Conservation (phyloP, 1,140 invertebrate species). For the Brachionus rotundiformis region DNA sequence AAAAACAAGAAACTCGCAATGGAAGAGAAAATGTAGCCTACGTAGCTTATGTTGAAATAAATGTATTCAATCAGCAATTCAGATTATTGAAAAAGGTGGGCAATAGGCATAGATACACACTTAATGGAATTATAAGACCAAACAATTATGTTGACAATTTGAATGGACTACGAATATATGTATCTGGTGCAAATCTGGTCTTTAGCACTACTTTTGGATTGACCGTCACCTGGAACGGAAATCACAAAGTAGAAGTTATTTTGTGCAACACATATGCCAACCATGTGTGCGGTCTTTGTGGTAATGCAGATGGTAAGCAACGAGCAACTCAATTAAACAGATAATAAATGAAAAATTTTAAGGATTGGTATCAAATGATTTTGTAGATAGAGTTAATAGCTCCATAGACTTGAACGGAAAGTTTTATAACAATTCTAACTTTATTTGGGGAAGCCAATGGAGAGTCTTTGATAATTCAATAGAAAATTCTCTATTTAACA, state of each 20-base stretch:
- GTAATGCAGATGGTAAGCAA: slow-evolving; percentile 26
- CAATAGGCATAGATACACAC: neutral
- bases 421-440: neutral
- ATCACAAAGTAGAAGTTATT: slow-evolving; percentile 39
- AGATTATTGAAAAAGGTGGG: neutral
- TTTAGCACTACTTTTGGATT: slow-evolving; percentile 32
- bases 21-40: neutral
- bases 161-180: slow-evolving; percentile 19
- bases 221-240: slow-evolving; percentile 40
- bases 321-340: too few species aligned
- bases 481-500: neutral
- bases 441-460: slow-evolving; percentile 30
- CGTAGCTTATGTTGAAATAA: slow-evolving; percentile 24
- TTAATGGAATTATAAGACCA: slow-evolving; percentile 3
- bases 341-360: too few species aligned
- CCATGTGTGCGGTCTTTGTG: slow-evolving; percentile 47
- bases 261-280: slow-evolving; percentile 25
- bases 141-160: slow-evolving; percentile 15
- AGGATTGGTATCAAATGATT: slow-evolving; percentile 20
- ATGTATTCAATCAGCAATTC: slow-evolving; percentile 28
- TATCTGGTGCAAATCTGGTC: slow-evolving; percentile 18
- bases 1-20: slow-evolving; percentile 21
- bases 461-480: slow-evolving; percentile 10
- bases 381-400: slow-evolving; percentile 21
- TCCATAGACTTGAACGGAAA: neutral